Conservation (phyloP, 2,113 vertebrate genomes). For the Lepus timidus region DNA sequence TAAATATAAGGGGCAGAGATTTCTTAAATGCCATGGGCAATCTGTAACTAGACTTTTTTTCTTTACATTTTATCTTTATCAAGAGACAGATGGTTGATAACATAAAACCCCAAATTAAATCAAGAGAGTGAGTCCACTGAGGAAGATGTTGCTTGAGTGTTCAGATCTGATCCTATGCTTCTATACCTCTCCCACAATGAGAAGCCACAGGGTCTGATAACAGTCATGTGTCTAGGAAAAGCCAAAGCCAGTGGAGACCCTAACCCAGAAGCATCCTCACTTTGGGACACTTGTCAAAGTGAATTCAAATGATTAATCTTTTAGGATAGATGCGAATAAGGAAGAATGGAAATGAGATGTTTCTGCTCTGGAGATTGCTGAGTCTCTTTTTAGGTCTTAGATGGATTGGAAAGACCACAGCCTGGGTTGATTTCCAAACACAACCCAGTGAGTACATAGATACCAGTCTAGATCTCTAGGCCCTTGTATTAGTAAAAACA, state of each 20-base stretch:
- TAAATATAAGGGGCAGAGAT: neutral
- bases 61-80: neutral
- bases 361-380: neutral
- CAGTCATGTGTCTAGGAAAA: neutral
- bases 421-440: neutral
- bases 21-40: neutral
- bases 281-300: neutral
- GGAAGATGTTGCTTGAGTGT: neutral
- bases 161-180: neutral
- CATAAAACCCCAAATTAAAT: neutral
- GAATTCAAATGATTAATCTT: neutral
- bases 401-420: neutral
- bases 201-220: neutral
- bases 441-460: neutral
- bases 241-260: neutral
- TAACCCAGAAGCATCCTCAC: neutral
- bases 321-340: conserved; percentile 2
- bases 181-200: neutral
- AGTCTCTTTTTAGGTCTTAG: neutral
- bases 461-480: neutral
- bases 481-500: neutral
- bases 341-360: neutral
- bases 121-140: neutral
- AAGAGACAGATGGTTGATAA: neutral
- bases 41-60: neutral